Conservation (phyloP, 2,797 vertebrate species). For the Lemur catta region DNA sequence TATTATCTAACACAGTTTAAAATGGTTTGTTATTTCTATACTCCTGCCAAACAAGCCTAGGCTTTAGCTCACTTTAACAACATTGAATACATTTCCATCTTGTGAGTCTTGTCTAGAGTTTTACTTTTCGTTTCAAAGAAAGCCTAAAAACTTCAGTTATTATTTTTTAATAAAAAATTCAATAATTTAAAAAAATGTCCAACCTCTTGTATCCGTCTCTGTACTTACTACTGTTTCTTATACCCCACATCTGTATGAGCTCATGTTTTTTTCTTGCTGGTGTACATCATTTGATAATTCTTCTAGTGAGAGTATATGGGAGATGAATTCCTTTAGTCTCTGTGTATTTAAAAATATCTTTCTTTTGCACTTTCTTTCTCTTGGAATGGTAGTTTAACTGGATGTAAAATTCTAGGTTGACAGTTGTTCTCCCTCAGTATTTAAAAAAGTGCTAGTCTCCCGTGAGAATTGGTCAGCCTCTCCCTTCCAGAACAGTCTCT, state of each 20-base stretch:
- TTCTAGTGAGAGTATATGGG: not conserved
- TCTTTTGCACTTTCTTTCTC: not conserved
- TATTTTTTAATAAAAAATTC: not conserved
- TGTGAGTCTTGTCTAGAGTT: not conserved
- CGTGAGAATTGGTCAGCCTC: not conserved
- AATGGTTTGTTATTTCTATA: not conserved
- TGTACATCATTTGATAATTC: not conserved
- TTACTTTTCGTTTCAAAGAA: not conserved
- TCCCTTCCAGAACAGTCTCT: not conserved
- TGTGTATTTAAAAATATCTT: not conserved
- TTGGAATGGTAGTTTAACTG: not conserved
- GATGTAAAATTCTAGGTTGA: not conserved
- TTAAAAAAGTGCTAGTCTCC: not conserved
- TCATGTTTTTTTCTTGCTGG: not conserved
- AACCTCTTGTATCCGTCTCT: not conserved
- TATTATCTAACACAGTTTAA: not conserved
- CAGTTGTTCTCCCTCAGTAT: not conserved
- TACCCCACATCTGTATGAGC: not conserved
- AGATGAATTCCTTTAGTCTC: not conserved
- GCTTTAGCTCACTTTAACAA: not conserved
- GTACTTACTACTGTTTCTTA: not conserved
- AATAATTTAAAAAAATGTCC: not conserved
- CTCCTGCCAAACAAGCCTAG: not conserved
- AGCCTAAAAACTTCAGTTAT: not conserved
- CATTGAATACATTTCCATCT: not conserved